Conservation (phyloP, 1,140 invertebrate species). For the Nymphalis io region DNA sequence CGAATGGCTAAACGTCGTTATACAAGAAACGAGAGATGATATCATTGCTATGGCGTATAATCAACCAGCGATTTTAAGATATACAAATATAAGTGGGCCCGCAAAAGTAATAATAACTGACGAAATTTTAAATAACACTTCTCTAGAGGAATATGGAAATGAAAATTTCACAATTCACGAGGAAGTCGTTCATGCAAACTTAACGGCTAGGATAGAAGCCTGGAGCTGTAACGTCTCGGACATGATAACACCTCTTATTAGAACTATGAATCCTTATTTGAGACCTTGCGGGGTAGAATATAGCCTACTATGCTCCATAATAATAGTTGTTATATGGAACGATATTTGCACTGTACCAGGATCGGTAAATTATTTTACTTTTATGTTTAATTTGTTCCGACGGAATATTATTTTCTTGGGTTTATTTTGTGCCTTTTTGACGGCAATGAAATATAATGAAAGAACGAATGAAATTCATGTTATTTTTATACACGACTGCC, state of each 20-base stretch:
- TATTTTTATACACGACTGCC: too few species aligned
- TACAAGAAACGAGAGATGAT: constrained; percentile 84
- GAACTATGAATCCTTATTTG: constrained; percentile 84
- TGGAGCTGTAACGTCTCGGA: constrained; percentile 77
- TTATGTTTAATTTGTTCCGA: neutral
- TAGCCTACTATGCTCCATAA: constrained; percentile 86
- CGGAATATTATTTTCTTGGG: neutral
- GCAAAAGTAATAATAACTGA: constrained; percentile 48
- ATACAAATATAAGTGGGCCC: constrained; percentile 57
- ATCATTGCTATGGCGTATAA: constrained; percentile 75
- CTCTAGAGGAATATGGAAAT: constrained; percentile 35
- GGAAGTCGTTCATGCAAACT: constrained; percentile 42
- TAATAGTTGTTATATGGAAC: constrained; percentile 84
- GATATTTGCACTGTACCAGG: constrained; percentile 82
- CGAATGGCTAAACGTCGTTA: constrained; percentile 84
- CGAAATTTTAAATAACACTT: constrained; percentile 49
- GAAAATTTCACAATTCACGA: constrained; percentile 34
- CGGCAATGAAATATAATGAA: too few species aligned
- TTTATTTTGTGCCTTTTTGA: neutral
- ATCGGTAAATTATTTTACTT: constrained; percentile 52
- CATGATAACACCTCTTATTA: constrained; percentile 84
- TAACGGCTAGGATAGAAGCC: constrained; percentile 43
- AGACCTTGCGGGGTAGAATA: constrained; percentile 89
- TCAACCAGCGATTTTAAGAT: constrained; percentile 49
- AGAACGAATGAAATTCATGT: too few species aligned